phyloP scores from a whole-genome alignment of 2,888 invertebrate species.

The Antitype chi region DNA sequence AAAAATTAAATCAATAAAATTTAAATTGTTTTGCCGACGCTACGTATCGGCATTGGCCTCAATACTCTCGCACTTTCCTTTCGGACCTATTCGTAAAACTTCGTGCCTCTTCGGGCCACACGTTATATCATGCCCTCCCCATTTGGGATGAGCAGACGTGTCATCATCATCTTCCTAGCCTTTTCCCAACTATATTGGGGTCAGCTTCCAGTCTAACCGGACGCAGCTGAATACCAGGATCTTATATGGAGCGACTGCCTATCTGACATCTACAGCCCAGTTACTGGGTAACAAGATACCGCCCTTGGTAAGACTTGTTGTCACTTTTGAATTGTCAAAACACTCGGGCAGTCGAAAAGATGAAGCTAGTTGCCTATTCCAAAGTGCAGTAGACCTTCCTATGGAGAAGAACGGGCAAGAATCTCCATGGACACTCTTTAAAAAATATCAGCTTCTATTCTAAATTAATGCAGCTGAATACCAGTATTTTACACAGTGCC shows the following conservation, averaged over 20 bases:
- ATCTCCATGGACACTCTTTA: not conserved
- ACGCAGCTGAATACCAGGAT: not conserved
- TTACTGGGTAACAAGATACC: not conserved
- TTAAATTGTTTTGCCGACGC: constrained; percentile 19
- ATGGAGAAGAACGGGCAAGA: not conserved
- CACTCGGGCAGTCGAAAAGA: not conserved
- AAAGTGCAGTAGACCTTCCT: not conserved
- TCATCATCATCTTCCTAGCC: not conserved
- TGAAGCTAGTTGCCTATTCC: not conserved
- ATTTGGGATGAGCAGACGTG: constrained; percentile 22
- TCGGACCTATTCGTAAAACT: constrained; percentile 45
- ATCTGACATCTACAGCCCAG: not conserved
- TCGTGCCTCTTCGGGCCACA: constrained; percentile 40
- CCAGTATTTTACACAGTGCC: not conserved
- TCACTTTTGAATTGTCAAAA: not conserved
- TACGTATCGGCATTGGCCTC: constrained; percentile 46
- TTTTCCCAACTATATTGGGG: not conserved
- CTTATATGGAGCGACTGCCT: not conserved
- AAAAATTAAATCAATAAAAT: constrained; percentile 19
- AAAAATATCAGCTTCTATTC: not conserved
- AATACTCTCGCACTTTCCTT: constrained; percentile 46
- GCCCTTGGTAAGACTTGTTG: not conserved
- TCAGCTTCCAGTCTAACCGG: not conserved
- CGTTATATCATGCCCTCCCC: constrained; percentile 40
- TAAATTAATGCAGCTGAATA: not conserved